phyloP scores from a whole-genome alignment of 2,797 vertebrate species.

The Leucoraja ocellata region DNA sequence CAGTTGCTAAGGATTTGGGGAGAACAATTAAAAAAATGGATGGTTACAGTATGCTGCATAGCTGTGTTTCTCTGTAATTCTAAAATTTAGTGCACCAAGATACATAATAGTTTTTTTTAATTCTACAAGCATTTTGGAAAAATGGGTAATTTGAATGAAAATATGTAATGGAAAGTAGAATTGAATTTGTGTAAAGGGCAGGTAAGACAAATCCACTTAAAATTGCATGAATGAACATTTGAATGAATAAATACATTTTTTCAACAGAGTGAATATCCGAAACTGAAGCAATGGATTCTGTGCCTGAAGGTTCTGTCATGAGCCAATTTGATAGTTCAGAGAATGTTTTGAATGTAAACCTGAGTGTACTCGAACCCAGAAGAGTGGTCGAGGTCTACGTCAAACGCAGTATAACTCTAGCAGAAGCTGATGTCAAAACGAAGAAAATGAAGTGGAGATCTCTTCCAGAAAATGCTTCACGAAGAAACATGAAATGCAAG shows the following conservation, averaged over 20 bases:
- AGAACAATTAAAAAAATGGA: no score
- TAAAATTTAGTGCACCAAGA: background rate
- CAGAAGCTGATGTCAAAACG: background rate
- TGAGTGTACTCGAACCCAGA: background rate
- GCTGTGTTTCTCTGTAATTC: no score
- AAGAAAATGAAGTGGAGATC: background rate
- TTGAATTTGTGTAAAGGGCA: background rate
- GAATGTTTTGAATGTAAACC: background rate
- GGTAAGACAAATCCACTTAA: no score
- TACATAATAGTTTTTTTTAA: background rate
- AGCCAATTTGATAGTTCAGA: background rate
- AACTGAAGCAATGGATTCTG: background rate
- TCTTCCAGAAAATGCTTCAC: background rate
- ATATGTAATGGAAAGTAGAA: background rate
- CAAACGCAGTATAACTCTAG: constrained; percentile 5
- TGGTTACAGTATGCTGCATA: no score
- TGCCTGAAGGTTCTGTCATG: background rate
- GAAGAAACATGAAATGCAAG: background rate
- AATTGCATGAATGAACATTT: no score
- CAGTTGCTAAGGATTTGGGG: no score
- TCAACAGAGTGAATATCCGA: background rate
- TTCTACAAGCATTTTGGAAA: background rate
- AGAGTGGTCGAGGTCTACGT: background rate
- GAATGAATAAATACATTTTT: background rate
- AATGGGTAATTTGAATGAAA: background rate